Conservation (phyloP, 2,888 invertebrate species). For the Caenorhabditis drosophilae region DNA sequence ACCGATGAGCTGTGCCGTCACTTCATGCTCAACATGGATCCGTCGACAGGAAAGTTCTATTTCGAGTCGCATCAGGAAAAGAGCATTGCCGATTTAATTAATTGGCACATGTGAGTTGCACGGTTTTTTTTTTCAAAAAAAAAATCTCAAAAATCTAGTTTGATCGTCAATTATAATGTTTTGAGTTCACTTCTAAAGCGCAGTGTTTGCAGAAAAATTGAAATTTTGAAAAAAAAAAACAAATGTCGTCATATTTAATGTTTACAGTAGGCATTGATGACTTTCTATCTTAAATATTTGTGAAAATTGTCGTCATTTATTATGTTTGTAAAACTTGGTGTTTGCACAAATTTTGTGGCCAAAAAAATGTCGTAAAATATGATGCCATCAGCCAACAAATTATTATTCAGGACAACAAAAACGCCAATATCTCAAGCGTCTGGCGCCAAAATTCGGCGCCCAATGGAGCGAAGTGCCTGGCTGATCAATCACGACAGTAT, state of each 20-base stretch:
- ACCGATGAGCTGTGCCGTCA: constrained; percentile 43
- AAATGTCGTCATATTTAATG: no score
- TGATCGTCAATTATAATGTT: not conserved
- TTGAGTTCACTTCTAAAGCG: no score
- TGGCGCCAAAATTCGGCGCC: constrained; percentile 36
- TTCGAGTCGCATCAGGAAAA: constrained; percentile 47
- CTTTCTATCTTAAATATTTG: no score
- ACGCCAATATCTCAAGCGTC: constrained; percentile 44
- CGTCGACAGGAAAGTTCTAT: constrained; percentile 33
- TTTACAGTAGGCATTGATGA: no score
- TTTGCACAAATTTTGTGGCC: no score
- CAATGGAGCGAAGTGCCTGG: constrained; percentile 56
- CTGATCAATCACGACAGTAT: constrained; percentile 58
- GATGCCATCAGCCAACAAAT: no score
- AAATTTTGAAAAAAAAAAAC: constrained; percentile 2
- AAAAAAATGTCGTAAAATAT: no score
- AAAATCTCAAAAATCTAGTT: not conserved
- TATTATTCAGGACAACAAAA: constrained; percentile 45
- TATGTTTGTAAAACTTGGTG: no score
- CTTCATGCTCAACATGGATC: constrained; percentile 53
- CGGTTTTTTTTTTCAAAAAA: not conserved
- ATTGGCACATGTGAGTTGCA: constrained; percentile 47
- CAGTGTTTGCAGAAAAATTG: not conserved
- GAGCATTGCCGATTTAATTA: constrained; percentile 48
- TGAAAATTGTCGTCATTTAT: no score